Base-by-base conservation (phyloP, 1,140 invertebrate species). In the Listronotus oregonensis region DNA sequence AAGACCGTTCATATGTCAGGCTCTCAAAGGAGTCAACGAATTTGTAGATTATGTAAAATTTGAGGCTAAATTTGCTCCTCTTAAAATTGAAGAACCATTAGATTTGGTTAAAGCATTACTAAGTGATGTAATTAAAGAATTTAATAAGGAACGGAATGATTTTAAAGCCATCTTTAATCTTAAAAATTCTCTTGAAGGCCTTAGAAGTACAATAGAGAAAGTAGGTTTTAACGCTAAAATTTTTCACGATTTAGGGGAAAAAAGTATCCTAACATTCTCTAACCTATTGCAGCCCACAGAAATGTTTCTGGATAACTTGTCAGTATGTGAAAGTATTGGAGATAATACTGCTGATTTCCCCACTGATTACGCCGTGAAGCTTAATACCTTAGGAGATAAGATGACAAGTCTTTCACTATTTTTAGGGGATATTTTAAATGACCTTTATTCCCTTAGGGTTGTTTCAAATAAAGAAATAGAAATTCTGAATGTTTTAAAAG, bases 291-390 rank as follows among this genome's bases (percentile, higher is more conserved):
- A 49, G 47, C 59, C 66, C 15, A 31, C 66, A n/a, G n/a, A 27
- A n/a, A 49, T 60, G 32, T 17, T 71, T 27, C 14, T 55, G 15
- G 57, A 63, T 15, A 71, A 71, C 14, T 11, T 71, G 6, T 11
- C 8, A 27, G 14, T 69, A 14, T 55, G 49, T 14, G 31, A 56
- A 54, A 67, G 58, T n/a, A 69, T 68, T 0, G 69, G 58, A 34
- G 54, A 59, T 37, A 63, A 66, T 44, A 60, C 64, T 15, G 61
- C 47, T 42, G 69, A 71, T 39, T 69, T 71, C 50, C 61, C 50
- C 43, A 9, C n/a, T 6, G 59, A 64, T n/a, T 71, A 68, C 42
- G 10, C 51, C 3, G 21, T 18, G 27, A 71, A 58, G 39, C 10
- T 71, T 9, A 58, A 59, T 14, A 58, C 37, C 56, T 14, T 69